Conservation (phyloP, 2,113 vertebrate genomes). For the Poeciliopsis occidentalis region DNA sequence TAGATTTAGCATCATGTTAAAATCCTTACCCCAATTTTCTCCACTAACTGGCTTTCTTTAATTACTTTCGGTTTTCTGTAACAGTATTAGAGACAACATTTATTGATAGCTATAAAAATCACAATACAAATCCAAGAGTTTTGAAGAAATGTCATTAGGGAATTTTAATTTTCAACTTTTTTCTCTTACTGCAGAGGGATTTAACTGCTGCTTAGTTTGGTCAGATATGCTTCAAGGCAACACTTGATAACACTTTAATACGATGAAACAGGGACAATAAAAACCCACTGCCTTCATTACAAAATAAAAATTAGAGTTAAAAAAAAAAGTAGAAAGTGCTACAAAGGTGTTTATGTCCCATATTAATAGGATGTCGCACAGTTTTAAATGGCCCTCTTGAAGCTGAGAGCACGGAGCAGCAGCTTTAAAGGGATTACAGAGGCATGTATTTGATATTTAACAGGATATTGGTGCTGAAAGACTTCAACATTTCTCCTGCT, state of each 20-base stretch:
- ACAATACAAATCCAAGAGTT: too few relatives aligned
- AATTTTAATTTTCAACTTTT: too few relatives aligned
- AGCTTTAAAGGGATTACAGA: slow-evolving; percentile 43
- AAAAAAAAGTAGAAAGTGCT: not conserved
- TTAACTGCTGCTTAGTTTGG: too few relatives aligned
- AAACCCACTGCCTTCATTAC: not conserved
- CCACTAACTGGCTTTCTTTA: too few relatives aligned
- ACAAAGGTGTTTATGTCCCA: too few relatives aligned
- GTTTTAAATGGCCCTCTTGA: slow-evolving; percentile 4
- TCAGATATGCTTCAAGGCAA: not conserved
- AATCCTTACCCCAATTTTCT: too few relatives aligned
- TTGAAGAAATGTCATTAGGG: too few relatives aligned
- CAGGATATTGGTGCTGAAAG: slow-evolving; percentile 55
- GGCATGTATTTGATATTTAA: slow-evolving; percentile 63
- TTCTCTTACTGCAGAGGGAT: too few relatives aligned
- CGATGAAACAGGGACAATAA: not conserved
- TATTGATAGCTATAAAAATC: too few relatives aligned
- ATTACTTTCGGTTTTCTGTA: too few relatives aligned
- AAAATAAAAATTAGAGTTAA: slow-evolving; percentile 4
- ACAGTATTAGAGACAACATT: too few relatives aligned
- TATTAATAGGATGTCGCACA: slow-evolving; percentile 2
- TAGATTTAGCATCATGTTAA: too few relatives aligned
- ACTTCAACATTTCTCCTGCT: slow-evolving; percentile 58
- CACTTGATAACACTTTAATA: not conserved
- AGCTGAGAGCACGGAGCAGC: slow-evolving; percentile 33